These are phyloP conservation scores for Cossypha polioptera DNA, from an alignment of 2,797 vertebrate species.

Conservation along the genomic window DNA sequence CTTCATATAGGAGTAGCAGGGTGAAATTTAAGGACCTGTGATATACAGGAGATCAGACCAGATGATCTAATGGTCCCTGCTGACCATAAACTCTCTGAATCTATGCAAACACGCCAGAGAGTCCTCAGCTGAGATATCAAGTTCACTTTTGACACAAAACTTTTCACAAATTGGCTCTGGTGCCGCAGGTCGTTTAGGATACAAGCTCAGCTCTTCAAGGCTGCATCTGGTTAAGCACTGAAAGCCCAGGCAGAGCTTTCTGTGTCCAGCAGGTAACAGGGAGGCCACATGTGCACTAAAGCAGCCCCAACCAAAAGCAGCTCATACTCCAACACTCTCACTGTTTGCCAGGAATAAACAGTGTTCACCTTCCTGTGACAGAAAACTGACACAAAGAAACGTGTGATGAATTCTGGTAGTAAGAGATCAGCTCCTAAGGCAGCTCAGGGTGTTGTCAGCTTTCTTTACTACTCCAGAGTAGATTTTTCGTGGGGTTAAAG, in stretches of 20 bases:
- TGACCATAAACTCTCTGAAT: constrained; percentile 56
- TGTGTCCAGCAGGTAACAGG: background rate
- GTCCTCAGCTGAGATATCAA: constrained; percentile 70
- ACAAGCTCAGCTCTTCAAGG: constrained; percentile 18
- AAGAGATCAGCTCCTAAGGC: background rate
- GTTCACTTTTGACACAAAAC: constrained; percentile 48
- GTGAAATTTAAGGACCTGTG: constrained; percentile 66
- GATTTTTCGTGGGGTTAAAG: background rate
- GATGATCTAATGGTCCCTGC: constrained; percentile 67
- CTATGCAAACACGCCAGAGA: constrained; percentile 35
- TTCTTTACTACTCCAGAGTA: background rate
- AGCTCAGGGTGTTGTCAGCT: background rate
- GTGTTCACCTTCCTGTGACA: background rate
- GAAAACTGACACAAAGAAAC: background rate
- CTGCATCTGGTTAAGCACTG: constrained; percentile 38
- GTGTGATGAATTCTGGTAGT: background rate
- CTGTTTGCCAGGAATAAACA: background rate
- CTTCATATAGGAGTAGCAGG: constrained; percentile 35
- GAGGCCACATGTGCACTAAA: background rate
- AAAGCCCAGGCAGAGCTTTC: background rate
- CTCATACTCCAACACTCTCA: background rate
- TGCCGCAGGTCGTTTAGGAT: constrained; percentile 22
- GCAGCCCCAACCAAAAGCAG: background rate
- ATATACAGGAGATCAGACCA: constrained; percentile 63
- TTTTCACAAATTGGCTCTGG: constrained; percentile 58